phyloP scores from a whole-genome alignment of 2,797 vertebrate genomes.

The Australoheros facetus region DNA sequence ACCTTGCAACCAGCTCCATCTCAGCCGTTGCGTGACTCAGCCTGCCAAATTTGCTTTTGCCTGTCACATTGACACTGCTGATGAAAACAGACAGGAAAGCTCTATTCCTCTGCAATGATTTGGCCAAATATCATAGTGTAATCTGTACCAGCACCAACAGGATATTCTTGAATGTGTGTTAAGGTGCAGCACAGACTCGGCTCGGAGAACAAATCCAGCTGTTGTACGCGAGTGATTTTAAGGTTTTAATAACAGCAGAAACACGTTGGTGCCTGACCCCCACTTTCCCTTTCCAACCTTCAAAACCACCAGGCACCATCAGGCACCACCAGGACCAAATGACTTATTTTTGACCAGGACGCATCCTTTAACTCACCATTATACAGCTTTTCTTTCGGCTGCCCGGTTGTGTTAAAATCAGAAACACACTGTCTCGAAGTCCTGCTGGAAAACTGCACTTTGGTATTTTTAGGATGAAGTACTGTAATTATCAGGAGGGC shows the following conservation, averaged over 20 bases:
- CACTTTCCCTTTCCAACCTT: neutral
- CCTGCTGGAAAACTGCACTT: neutral
- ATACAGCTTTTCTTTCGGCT: neutral
- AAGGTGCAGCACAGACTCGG: neutral
- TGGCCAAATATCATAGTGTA: conserved; percentile 54
- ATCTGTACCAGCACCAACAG: conserved; percentile 25
- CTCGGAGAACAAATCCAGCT: neutral
- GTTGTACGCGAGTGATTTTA: neutral
- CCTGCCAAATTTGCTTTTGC: conserved; percentile 77
- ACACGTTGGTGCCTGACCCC: neutral
- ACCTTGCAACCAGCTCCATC: conserved; percentile 73
- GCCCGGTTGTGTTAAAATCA: neutral
- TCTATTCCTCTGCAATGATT: conserved; percentile 30
- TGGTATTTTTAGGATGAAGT: neutral
- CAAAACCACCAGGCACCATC: neutral
- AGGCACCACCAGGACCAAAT: neutral
- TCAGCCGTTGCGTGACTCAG: conserved; percentile 52
- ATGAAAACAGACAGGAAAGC: conserved; percentile 78
- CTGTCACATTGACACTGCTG: conserved; percentile 66
- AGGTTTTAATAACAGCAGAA: neutral
- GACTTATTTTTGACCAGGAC: neutral
- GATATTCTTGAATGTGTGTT: conserved; percentile 3
- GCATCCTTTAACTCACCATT: neutral
- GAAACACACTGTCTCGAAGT: neutral
- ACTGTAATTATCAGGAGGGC: neutral